Evolutionary conservation across 2,888 invertebrate species (phyloP).

Genomic region (Diachrysia chrysitis): DNA sequence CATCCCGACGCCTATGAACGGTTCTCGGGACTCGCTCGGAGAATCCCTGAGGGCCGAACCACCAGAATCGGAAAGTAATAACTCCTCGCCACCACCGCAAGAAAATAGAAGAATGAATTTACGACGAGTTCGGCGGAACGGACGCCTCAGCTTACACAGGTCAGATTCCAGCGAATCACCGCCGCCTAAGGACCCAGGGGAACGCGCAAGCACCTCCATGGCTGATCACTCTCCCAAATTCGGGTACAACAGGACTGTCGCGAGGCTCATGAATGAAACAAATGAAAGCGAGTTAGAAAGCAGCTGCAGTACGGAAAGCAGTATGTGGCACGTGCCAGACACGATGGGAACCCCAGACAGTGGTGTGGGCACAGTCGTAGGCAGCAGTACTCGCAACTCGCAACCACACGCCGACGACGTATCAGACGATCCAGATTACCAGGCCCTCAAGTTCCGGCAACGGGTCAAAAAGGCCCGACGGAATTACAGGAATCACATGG

Average conservation of each 20-base stretch:
- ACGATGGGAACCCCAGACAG: constrained; percentile 78
- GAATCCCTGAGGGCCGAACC: constrained; percentile 77
- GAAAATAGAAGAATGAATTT: constrained; percentile 70
- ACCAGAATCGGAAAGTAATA: constrained; percentile 67
- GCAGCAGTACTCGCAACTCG: constrained; percentile 75
- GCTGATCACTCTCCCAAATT: constrained; percentile 69
- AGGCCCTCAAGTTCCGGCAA: constrained; percentile 87
- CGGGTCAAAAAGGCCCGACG: constrained; percentile 90
- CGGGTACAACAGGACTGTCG: constrained; percentile 77
- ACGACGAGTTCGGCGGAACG: constrained; percentile 74
- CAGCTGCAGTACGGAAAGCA: constrained; percentile 83
- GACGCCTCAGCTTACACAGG: constrained; percentile 70
- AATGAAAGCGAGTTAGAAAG: constrained; percentile 87
- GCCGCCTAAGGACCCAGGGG: constrained; percentile 71
- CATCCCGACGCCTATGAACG: constrained; percentile 90
- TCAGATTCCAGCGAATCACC: constrained; percentile 85
- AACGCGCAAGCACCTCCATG: constrained; percentile 67
- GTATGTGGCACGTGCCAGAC: constrained; percentile 71
- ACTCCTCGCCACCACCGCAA: constrained; percentile 66
- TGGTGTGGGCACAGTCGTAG: constrained; percentile 77
- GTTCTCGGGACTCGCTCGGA: constrained; percentile 83
- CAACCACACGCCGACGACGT: constrained; percentile 72
- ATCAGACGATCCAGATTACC: constrained; percentile 85
- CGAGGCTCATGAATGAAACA: constrained; percentile 85
- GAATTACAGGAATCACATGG: constrained; percentile 91